Conservation (phyloP, 2,888 invertebrate genomes). For the Laspeyria flexula region DNA sequence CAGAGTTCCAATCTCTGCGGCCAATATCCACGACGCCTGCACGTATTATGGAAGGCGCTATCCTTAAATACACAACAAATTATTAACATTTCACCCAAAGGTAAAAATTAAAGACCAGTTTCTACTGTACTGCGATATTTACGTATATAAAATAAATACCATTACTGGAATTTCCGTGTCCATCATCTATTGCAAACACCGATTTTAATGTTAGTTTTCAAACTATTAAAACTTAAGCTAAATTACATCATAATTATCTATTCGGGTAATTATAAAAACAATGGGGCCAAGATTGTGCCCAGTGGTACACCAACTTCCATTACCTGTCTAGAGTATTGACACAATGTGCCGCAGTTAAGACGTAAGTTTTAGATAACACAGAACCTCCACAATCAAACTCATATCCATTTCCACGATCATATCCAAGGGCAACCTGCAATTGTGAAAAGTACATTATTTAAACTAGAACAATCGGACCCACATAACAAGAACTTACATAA, state of each 20-base stretch:
- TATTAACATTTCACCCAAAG: not conserved
- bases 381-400: constrained; percentile 76
- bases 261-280: too few relatives aligned
- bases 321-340: constrained; percentile 70
- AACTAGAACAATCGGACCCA: not conserved
- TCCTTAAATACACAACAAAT: constrained; percentile 51
- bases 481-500: too few relatives aligned
- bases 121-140: too few relatives aligned
- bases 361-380: constrained; percentile 63
- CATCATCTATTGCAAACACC: too few relatives aligned
- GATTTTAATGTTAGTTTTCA: too few relatives aligned
- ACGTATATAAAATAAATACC: too few relatives aligned
- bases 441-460: not conserved
- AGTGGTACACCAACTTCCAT: not conserved
- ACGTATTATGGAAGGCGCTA: constrained; percentile 66
- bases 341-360: constrained; percentile 79
- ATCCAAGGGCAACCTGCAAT: constrained; percentile 74
- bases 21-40: constrained; percentile 69
- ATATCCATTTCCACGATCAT: constrained; percentile 57
- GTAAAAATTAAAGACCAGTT: too few relatives aligned
- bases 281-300: too few relatives aligned
- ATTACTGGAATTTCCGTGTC: too few relatives aligned
- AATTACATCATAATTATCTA: too few relatives aligned
- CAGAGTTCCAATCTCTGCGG: constrained; percentile 46
- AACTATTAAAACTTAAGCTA: too few relatives aligned